Evolutionary conservation across 1,140 invertebrate species (phyloP).

Genomic region (Philopotamus ludificatus): DNA sequence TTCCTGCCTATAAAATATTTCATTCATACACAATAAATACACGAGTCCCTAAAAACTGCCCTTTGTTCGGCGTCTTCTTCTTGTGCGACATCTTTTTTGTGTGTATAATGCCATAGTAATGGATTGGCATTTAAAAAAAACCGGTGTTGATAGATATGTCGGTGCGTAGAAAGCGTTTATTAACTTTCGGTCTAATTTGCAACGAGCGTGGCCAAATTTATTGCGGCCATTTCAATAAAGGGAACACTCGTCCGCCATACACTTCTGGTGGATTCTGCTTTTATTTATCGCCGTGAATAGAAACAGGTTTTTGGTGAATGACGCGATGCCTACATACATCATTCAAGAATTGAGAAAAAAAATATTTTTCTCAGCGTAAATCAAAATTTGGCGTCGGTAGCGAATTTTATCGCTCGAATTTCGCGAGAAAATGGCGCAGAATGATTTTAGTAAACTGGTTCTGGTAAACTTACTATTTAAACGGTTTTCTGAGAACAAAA

Average conservation of each 20-base stretch:
- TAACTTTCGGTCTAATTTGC: constrained; percentile 27
- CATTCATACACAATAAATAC: too few relatives aligned
- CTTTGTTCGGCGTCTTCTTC: too few relatives aligned
- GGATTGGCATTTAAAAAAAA: not conserved
- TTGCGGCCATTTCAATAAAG: constrained; percentile 29
- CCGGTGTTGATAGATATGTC: not conserved
- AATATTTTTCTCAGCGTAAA: constrained; percentile 34
- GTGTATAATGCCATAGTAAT: too few relatives aligned
- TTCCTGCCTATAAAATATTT: too few relatives aligned
- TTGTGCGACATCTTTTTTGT: too few relatives aligned
- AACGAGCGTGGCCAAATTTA: constrained; percentile 37
- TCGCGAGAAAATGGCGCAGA: too few relatives aligned
- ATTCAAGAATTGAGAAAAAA: constrained; percentile 31
- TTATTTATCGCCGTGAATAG: constrained; percentile 26
- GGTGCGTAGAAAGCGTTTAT: not conserved
- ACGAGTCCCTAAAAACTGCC: too few relatives aligned
- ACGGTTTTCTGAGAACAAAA: too few relatives aligned
- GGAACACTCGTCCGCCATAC: constrained; percentile 12
- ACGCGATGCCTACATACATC: constrained; percentile 21
- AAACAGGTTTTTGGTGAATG: constrained; percentile 35
- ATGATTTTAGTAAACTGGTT: too few relatives aligned
- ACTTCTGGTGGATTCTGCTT: constrained; percentile 21
- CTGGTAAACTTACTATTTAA: too few relatives aligned
- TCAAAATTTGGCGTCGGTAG: constrained; percentile 27
- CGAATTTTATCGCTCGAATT: constrained; percentile 27